Base-by-base conservation (phyloP, 2,113 vertebrate genomes). In the Xerus inauris region DNA sequence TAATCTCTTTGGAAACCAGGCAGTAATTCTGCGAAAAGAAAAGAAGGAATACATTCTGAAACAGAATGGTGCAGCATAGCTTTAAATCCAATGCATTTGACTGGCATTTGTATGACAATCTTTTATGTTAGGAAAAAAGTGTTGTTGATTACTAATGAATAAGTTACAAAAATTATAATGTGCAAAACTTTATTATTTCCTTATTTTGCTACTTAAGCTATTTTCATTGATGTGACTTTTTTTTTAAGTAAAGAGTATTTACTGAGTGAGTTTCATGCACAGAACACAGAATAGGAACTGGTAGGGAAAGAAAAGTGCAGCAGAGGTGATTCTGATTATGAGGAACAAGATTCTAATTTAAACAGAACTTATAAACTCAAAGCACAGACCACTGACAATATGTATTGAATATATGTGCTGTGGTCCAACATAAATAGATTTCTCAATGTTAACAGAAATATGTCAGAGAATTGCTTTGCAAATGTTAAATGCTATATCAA, bases 401-500 rank as follows among this genome's bases (percentile, higher is more conserved):
- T 22, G 38, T 32, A 65, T 5, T 28, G 32, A 94, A 80, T 71
- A 71, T 69, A 62, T 49, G 17, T 72, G 57, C 16, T 75, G 57
- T 30, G 19, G 16, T 82, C 35, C 67, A 86, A 95, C 77, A 71
- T 64, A 81, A 95, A 90, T 81, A 90, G 54, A 83, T 93, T 79
- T 51, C 32, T 92, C 49, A 65, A 0, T 85, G 42, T 87, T 73
- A 95, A 94, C 14, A 92, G 64, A 93, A 89, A 83, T 69, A 94
- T 79, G 11, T 95, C 64, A 79, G 65, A 94, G 76, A 32, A 80
- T 42, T 64, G 35, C 54, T 89, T 93, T 96, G 83, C 26, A 88
- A 96, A 89, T 62, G 35, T 79, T 93, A 91, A 96, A 73, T 90
- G n/a, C 47, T 93, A 71, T 8, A 72, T 88, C 72, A 94, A 85